Evolutionary conservation across 2,113 vertebrate species (phyloP).

Genomic region (Neodontobutis hainanensis): DNA sequence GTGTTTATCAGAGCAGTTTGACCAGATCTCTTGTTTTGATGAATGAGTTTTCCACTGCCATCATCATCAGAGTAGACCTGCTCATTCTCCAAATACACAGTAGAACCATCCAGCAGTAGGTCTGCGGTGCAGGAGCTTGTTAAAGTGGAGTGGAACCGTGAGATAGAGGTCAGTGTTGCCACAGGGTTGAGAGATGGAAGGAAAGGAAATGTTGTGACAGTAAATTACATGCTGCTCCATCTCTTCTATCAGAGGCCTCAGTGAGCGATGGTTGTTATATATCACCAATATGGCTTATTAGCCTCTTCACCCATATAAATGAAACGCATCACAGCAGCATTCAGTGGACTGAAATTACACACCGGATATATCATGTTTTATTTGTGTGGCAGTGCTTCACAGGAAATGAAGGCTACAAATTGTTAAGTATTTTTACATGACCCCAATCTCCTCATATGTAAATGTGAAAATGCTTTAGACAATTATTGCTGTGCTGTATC

Average conservation of each 20-base stretch:
- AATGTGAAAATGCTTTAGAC: too few species aligned
- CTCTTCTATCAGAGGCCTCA: conserved; percentile 44
- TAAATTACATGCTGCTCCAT: conserved; percentile 61
- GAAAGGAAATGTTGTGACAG: conserved; percentile 35
- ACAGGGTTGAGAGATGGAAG: conserved; percentile 48
- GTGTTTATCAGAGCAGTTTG: neutral
- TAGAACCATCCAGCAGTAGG: conserved; percentile 39
- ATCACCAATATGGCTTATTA: conserved; percentile 54
- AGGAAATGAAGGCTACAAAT: neutral
- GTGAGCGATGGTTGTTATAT: conserved; percentile 23
- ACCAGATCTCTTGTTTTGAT: conserved; percentile 13
- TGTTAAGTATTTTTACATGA: conserved; percentile 12
- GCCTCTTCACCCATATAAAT: conserved; percentile 49
- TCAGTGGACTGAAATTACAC: conserved; percentile 30
- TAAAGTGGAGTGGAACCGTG: conserved; percentile 45
- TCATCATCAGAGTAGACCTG: conserved; percentile 41
- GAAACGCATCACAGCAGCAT: conserved; percentile 37
- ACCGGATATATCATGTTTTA: conserved; percentile 26
- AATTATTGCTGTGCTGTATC: neutral
- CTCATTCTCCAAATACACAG: conserved; percentile 30
- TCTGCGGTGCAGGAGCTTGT: conserved; percentile 45
- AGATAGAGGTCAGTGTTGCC: conserved; percentile 69
- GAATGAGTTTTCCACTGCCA: conserved; percentile 60
- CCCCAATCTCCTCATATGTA: neutral
- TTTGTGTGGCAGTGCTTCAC: conserved; percentile 16